phyloP scores from a whole-genome alignment of 1,140 invertebrate species.

The Colletes gigas region DNA sequence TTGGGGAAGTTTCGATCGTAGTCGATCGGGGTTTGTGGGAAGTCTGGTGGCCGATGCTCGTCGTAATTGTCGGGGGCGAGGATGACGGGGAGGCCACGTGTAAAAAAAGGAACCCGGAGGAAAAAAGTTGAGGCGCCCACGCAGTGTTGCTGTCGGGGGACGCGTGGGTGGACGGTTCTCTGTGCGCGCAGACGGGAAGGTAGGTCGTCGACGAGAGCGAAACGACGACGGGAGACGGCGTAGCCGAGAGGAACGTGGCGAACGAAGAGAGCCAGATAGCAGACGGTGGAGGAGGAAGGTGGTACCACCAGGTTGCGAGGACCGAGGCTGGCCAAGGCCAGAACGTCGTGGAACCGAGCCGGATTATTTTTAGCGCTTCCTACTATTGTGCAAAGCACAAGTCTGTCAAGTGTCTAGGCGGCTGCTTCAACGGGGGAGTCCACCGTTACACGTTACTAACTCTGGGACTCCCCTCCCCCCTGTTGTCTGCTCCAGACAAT shows the following conservation, averaged over 20 bases:
- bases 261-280: constrained; percentile 23
- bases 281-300: constrained; percentile 35
- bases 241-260: constrained; percentile 30
- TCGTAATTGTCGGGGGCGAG: no score
- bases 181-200: constrained; percentile 10
- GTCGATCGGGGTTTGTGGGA: no score
- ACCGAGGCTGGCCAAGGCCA: constrained; percentile 70
- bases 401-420: constrained; percentile 71
- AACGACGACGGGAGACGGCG: not conserved
- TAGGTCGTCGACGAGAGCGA: not conserved
- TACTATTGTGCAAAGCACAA: constrained; percentile 71
- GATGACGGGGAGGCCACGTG: not conserved
- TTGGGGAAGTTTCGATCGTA: no score
- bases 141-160: not conserved
- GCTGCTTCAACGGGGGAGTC: constrained; percentile 51
- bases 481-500: constrained; percentile 18
- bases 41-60: no score
- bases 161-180: constrained; percentile 16
- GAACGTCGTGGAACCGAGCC: constrained; percentile 63
- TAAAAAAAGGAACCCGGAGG: not conserved
- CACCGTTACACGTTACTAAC: constrained; percentile 40
- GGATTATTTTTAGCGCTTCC: constrained; percentile 72
- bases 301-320: constrained; percentile 64
- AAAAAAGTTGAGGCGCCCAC: constrained; percentile 18
- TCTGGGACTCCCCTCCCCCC: not conserved